Base-by-base conservation (phyloP, 2,888 invertebrate species). In the Drosophila anomelani region DNA sequence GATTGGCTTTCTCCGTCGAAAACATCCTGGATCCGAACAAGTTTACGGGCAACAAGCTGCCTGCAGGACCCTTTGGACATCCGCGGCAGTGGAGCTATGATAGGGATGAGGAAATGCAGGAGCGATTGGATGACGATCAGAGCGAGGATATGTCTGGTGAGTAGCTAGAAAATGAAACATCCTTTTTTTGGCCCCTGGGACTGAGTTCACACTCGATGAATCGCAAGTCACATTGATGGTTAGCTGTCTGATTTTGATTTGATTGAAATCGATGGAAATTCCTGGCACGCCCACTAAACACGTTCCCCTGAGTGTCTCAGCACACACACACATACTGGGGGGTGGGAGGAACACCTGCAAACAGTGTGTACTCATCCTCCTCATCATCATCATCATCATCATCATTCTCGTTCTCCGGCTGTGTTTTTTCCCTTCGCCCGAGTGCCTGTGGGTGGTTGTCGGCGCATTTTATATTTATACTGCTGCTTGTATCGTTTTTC, bases 11-110 rank as follows among this genome's bases (percentile, higher is more conserved):
- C 93, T 97, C 97, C 7, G 97, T 97, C 26, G 97, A 97, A 93
- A 97, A 97, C 90, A 97, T 97, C 77, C 93, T 97, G 80, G 97
- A 97, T 92, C 97, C 97, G 5, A 97, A 95, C 86, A 97, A 97
- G 93, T 97, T 97, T 92, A 97, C 97, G 32, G 97, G 97, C 36
- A 93, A 94, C 66, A 85, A 85, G 67, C 32, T 89, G 71, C 76
- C 81, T 46, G 90, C 78, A 3, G 59, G 41, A 6, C 69, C 80
- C 12, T 88, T 85, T 17, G 90, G 90, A 5, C 80, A 93, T 90
- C 79, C 92, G 54, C 78, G 92, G 29, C 92, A 92, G 93, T 89
- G 95, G 93, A 83, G 93, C 93, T 90, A 93, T 87, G 86, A 93
- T 90, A 85, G 92, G 9, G 92, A 92, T 72, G 87, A 93, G 80